These are phyloP conservation scores for Psophia crepitans DNA, from an alignment of 2,113 vertebrate species.

Conservation along the genomic window DNA sequence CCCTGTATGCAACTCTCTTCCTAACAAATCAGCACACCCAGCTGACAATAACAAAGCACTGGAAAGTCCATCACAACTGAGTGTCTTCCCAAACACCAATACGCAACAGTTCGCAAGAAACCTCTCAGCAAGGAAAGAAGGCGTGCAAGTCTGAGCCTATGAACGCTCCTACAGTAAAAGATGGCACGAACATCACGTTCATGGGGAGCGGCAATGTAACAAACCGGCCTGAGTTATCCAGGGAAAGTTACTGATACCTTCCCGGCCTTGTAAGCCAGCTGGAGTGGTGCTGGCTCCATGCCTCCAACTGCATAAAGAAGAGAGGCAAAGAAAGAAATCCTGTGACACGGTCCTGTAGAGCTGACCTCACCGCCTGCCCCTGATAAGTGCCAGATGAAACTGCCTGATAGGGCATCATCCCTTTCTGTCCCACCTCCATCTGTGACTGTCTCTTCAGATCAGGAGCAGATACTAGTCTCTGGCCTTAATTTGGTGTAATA, in stretches of 20 bases:
- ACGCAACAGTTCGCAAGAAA: neutral
- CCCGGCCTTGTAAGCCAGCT: neutral
- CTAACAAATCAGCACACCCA: neutral
- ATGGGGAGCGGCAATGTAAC: neutral
- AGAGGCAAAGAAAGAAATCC: neutral
- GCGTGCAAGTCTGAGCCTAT: neutral
- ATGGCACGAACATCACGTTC: neutral
- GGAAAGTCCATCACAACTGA: neutral
- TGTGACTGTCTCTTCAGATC: slow-evolving; percentile 60
- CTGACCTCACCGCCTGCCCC: neutral
- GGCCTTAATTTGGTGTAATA: slow-evolving; percentile 68
- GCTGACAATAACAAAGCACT: neutral
- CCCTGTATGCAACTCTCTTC: neutral
- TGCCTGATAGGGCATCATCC: neutral
- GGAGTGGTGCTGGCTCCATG: neutral
- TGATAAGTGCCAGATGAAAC: slow-evolving; percentile 1
- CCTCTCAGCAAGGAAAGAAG: neutral
- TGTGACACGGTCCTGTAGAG: neutral
- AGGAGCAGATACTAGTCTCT: slow-evolving; percentile 40
- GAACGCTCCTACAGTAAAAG: neutral
- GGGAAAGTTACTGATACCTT: neutral
- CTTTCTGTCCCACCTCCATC: neutral
- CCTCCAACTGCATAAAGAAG: neutral
- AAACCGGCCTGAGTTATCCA: neutral
- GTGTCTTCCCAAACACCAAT: neutral